These are phyloP conservation scores for Dioctria linearis DNA, from an alignment of 2,888 invertebrate genomes.

Conservation along the genomic window DNA sequence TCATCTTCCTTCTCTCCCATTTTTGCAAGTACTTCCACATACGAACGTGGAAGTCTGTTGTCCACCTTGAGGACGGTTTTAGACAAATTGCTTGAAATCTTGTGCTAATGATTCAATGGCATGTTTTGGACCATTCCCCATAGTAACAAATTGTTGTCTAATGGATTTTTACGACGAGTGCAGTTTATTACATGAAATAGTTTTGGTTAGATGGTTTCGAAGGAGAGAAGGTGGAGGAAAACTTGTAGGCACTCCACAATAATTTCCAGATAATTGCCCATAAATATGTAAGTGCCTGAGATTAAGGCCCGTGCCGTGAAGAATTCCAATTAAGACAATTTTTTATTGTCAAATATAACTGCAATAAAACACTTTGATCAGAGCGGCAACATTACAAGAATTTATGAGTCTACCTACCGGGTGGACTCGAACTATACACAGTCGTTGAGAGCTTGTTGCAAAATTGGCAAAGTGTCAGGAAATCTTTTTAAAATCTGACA, in stretches of 20 bases:
- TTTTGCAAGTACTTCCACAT: not conserved
- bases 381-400: not conserved
- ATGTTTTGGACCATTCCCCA: slow-evolving; percentile 26
- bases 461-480: not conserved
- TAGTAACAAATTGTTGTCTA: slow-evolving; percentile 31
- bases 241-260: not conserved
- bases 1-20: no score
- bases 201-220: not conserved
- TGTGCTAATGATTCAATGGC: slow-evolving; percentile 44
- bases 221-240: no score
- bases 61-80: not conserved
- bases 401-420: not conserved
- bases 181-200: slow-evolving; percentile 5
- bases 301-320: not conserved
- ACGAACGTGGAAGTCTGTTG: not conserved
- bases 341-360: slow-evolving; percentile 21
- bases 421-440: not conserved
- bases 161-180: slow-evolving; percentile 29
- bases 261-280: not conserved
- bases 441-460: not conserved
- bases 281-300: not conserved
- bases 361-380: slow-evolving; percentile 18
- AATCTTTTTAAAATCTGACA: not conserved
- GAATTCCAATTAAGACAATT: slow-evolving; percentile 30
- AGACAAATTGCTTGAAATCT: slow-evolving; percentile 44